Evolutionary conservation across 2,113 vertebrate genomes (phyloP), one percentile per base, ranked within the genome.

Genomic region (Megatriorchis doriae): DNA sequence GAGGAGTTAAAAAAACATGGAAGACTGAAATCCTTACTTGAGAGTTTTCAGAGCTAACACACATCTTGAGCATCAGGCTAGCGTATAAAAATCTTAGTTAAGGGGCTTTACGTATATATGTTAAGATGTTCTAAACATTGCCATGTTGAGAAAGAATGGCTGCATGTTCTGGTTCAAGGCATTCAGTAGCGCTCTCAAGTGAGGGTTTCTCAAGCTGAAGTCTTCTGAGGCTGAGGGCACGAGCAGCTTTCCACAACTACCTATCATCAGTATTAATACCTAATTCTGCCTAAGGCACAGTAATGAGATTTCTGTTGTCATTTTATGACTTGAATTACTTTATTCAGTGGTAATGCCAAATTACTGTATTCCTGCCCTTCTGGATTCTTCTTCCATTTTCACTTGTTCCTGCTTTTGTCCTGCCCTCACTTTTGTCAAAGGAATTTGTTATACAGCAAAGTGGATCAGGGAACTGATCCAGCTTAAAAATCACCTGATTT

Each of bases 401-500:
- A 32, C 34, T 87, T 87, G 66, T 65, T 83, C 23, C 32, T 53
- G 47, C 62, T 77, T 63, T 89, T 83, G 66, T 71, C 40, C 55
- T 75, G 14, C 52, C 10, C 27, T 88, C 1, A 1, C n/a, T 91
- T 88, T 86, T 77, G 56, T 70, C 62, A 68, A 43, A 89, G 11
- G 81, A 84, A 56, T 79, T 91, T 72, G 19, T 89, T 86, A 13
- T 42, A 20, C 8, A 77, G 68, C 40, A 73, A 86, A 94, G 88
- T 73, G 80, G 74, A 74, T 91, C 90, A 91, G 71, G 47, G 36
- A 75, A 79, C 50, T 91, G 86, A 95, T 94, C 48, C 89, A 90
- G 89, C 86, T 96, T 95, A 90, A 92, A 92, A 95, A 90, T 74
- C 59, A 79, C 70, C 89, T 74, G 79, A 85, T 92, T 80, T 94